A percentile compares a stretch with the other conserved stretches of the same genome.
Evolutionary conservation across 2,113 vertebrate species (phyloP).

Genomic region (Rallus limicola): DNA sequence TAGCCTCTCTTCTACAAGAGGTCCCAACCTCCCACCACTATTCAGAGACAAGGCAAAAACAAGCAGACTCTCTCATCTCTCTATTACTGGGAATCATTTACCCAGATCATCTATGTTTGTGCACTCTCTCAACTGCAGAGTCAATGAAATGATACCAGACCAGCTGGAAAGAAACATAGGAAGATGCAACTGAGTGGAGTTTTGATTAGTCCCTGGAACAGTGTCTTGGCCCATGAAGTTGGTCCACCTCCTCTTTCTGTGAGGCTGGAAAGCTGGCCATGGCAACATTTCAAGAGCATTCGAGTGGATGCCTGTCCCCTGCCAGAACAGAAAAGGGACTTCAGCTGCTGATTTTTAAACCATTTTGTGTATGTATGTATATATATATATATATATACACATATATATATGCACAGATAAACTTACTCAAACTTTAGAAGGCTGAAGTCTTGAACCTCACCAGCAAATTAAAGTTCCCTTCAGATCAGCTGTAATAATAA

Average conservation of each 20-base stretch:
- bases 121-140: background rate
- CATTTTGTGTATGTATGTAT: background rate
- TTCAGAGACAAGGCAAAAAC: background rate
- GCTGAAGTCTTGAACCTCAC: no score
- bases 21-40: background rate
- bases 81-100: background rate
- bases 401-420: background rate
- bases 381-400: no score
- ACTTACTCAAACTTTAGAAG: background rate
- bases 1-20: background rate
- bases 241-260: background rate
- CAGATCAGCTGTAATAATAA: background rate
- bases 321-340: background rate
- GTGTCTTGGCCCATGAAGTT: background rate
- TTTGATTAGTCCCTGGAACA: background rate
- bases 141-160: background rate
- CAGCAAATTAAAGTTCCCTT: background rate
- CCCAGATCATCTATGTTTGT: fast-evolving
- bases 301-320: background rate
- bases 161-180: background rate
- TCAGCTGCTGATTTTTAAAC: background rate
- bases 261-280: background rate
- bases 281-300: background rate
- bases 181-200: background rate
- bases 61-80: background rate